Evolutionary conservation across 2,113 vertebrate genomes (phyloP).

Genomic region (Lethenteron reissneri): DNA sequence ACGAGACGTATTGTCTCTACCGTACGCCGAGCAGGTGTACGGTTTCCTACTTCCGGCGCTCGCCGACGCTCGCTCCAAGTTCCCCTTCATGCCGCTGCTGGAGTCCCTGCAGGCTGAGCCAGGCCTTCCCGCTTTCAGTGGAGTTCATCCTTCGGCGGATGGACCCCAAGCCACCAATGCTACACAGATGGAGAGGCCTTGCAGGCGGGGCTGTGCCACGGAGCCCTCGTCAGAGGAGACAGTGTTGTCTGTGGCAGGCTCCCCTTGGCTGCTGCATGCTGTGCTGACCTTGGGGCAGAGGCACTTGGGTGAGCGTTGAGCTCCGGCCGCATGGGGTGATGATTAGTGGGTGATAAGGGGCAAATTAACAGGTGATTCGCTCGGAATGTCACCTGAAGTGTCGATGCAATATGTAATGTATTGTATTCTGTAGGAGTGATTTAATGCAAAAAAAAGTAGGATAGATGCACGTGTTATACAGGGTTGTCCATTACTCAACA

Average conservation of each 20-base stretch:
- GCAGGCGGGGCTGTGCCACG: not conserved
- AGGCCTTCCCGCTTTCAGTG: slow-evolving; percentile 19
- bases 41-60: slow-evolving; percentile 75
- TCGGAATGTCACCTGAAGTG: no score
- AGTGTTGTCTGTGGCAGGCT: not conserved
- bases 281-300: slow-evolving; percentile 3
- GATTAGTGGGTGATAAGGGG: no score
- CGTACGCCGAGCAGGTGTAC: slow-evolving; percentile 85
- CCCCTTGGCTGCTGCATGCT: slow-evolving; percentile 1
- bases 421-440: no score
- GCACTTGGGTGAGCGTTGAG: not conserved
- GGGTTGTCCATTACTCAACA: no score
- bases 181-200: slow-evolving; percentile 56
- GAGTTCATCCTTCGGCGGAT: slow-evolving; percentile 13
- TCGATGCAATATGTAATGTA: no score
- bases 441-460: no score
- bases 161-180: slow-evolving; percentile 73
- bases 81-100: slow-evolving; percentile 76
- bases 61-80: slow-evolving; percentile 38
- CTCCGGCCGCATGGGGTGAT: no score
- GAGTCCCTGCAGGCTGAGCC: slow-evolving; percentile 35
- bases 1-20: slow-evolving; percentile 61
- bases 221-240: no score
- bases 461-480: no score
- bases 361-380: no score